Evolutionary conservation across 2,797 vertebrate genomes (phyloP).

Genomic region (Sebastes iracundus): DNA sequence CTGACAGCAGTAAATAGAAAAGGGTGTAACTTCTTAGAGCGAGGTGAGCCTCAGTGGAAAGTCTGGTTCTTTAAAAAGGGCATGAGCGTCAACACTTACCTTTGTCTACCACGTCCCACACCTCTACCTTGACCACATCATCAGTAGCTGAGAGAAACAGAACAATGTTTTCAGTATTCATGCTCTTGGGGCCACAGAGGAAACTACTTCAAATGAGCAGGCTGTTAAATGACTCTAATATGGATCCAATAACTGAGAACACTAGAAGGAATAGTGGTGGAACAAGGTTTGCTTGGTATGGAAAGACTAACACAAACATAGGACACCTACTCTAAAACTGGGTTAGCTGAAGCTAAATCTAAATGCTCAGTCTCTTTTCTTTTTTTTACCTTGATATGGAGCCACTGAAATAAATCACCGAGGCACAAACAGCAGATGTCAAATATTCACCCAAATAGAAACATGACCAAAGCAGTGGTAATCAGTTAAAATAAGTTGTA

Average conservation of each 20-base stretch:
- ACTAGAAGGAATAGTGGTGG: not conserved
- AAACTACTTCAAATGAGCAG: not conserved
- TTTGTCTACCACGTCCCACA: constrained; percentile 99
- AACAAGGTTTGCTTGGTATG: not conserved
- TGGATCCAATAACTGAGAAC: constrained; percentile 8
- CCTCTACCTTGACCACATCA: constrained; percentile 98
- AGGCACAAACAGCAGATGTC: constrained; percentile 59
- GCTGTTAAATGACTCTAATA: constrained; percentile 5
- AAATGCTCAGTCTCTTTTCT: not conserved
- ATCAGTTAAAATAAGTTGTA: not conserved
- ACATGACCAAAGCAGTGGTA: not conserved
- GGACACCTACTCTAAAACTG: constrained; percentile 25
- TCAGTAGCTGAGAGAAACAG: constrained; percentile 89
- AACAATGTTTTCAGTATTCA: constrained; percentile 11
- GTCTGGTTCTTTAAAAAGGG: not conserved
- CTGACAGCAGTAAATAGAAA: not conserved
- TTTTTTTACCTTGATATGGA: constrained; percentile 80
- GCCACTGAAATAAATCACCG: constrained; percentile 73
- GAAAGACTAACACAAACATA: constrained; percentile 18
- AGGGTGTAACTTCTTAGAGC: not conserved
- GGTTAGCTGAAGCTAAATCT: constrained; percentile 31
- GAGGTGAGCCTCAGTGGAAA: not conserved
- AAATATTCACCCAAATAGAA: constrained; percentile 32
- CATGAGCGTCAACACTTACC: constrained; percentile 82
- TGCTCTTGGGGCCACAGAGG: not conserved